Percentiles rank a stretch among this genome's conserved stretches.
Evolutionary conservation across 1,140 invertebrate genomes (phyloP).

Genomic region (Thaumatotibia leucotreta): DNA sequence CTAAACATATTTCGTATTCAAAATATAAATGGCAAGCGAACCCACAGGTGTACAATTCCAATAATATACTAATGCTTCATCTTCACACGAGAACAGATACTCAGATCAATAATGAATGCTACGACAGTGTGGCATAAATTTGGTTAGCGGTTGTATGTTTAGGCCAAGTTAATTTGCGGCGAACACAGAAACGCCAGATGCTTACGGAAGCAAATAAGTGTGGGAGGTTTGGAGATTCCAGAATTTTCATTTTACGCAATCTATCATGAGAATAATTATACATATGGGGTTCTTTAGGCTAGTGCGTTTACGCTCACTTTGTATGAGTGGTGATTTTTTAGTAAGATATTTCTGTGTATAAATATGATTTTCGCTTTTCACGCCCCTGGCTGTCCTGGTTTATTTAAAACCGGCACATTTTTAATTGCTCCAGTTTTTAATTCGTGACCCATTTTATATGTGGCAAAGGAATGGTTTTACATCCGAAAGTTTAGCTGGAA

Average conservation of each 20-base stretch:
- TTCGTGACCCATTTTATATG: not conserved
- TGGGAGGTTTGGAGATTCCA: not conserved
- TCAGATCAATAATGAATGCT: not conserved
- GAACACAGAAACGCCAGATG: not conserved
- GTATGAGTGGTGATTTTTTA: too few species aligned
- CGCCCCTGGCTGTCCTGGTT: not conserved
- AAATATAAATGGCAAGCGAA: too few species aligned
- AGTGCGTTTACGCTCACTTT: too few species aligned
- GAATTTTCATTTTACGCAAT: too few species aligned
- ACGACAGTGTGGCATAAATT: not conserved
- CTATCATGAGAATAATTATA: too few species aligned
- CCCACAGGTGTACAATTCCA: too few species aligned
- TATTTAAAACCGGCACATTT: not conserved
- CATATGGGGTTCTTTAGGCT: too few species aligned
- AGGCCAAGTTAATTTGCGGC: not conserved
- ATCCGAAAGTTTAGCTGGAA: too few species aligned
- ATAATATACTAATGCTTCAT: not conserved
- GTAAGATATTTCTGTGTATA: too few species aligned
- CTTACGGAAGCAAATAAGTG: not conserved
- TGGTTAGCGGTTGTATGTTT: slow-evolving; percentile 1
- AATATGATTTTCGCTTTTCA: not conserved
- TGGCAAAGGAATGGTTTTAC: not conserved
- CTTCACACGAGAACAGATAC: not conserved
- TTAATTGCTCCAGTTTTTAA: not conserved
- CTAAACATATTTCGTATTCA: too few species aligned